phyloP scores from a whole-genome alignment of 2,797 vertebrate genomes.

The Myoxocephalus aenaeus region DNA sequence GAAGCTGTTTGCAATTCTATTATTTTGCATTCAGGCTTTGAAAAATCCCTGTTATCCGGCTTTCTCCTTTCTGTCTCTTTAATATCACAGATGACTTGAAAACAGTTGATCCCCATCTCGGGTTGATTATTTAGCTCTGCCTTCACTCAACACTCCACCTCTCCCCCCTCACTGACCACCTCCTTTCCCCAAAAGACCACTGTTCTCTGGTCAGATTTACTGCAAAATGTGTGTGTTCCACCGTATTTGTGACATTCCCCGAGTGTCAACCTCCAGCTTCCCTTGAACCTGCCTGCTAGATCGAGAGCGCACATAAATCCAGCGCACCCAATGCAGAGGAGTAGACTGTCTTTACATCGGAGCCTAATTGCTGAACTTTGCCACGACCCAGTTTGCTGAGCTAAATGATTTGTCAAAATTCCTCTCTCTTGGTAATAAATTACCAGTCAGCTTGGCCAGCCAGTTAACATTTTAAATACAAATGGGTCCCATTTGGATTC shows the following conservation, averaged over 20 bases:
- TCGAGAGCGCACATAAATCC: conserved; percentile 94
- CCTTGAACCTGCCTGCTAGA: conserved; percentile 91
- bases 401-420: conserved; percentile 97
- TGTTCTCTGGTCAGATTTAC: conserved; percentile 85
- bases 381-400: conserved; percentile 92
- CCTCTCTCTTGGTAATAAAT: conserved; percentile 91
- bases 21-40: conserved; percentile 38
- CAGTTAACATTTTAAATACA: conserved; percentile 78
- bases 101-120: conserved; percentile 65
- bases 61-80: conserved; percentile 40
- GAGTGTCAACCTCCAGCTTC: conserved; percentile 88
- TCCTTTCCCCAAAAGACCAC: conserved; percentile 68
- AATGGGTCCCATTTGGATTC: conserved; percentile 85
- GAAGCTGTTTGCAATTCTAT: conserved; percentile 39
- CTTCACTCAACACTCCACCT: conserved; percentile 71
- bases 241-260: conserved; percentile 90
- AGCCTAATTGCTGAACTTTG: conserved; percentile 99
- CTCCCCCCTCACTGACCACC: conserved; percentile 64
- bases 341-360: conserved; percentile 86
- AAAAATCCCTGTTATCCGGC: conserved; percentile 29
- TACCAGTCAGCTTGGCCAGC: conserved; percentile 81
- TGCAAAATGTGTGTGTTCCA: conserved; percentile 87
- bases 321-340: conserved; percentile 80
- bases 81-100: conserved; percentile 68
- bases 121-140: conserved; percentile 75